Evolutionary conservation across 1,140 invertebrate species (phyloP), one percentile per base, ranked within the genome.

Genomic region (Drosophila nigrodunni): DNA sequence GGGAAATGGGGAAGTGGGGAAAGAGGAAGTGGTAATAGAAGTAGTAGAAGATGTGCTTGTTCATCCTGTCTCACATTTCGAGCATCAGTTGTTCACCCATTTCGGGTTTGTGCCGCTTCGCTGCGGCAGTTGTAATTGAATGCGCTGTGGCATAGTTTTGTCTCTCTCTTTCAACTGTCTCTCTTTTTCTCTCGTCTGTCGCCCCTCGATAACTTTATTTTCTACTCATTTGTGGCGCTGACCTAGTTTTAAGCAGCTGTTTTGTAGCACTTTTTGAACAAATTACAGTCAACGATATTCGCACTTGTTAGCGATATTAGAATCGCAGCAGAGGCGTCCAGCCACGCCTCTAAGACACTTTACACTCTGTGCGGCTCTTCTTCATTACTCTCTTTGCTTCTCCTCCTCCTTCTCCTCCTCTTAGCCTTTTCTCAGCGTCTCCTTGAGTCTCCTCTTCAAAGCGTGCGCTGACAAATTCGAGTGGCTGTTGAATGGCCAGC

Each of bases 401-500:
- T 15, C n/a, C 46, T 8, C 7, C 15, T 8, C 18, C 18, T 43
- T 11, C n/a, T 46, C n/a, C 0, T 7, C 10, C 49, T 7, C 43
- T 8, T 15, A 7, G 11, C 13, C 2, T 35, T 30, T 13, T 34
- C 13, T 25, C 30, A 7, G 11, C 6, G 9, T 10, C 43, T 34
- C 52, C 68, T 64, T 25, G 13, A 44, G n/a, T 1, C 21, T 2
- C 58, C 58, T 18, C 65, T 50, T 25, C 21, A 52, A 8, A 9
- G 34, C 30, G 59, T 10, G 52, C 60, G 60, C 69, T 58, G 70
- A 78, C 73, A 75, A 54, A 34, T n/a, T 76, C 55, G 44, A 78
- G 73, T 47, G 77, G 61, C 57, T 72, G 60, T 78, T 78, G 73
- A 75, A 72, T 78, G 73, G 67, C 76, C 67, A 76, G 67, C 73